These are phyloP conservation scores for Drosophila emarginata DNA, from an alignment of 2,888 invertebrate genomes.

Conservation along the genomic window DNA sequence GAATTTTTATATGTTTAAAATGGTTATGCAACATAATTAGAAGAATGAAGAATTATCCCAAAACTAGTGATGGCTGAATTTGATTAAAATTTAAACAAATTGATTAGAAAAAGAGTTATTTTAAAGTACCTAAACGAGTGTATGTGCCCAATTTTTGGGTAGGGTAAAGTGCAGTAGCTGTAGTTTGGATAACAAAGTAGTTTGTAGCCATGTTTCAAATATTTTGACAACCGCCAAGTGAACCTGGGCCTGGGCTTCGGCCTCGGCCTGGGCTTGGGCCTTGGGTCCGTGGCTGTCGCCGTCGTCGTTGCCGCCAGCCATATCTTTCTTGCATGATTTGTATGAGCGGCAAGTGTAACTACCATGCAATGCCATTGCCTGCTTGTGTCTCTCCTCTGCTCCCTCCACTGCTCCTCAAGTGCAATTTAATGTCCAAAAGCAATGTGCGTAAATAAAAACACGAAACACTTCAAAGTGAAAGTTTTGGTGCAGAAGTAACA, in stretches of 20 bases:
- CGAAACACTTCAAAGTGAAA: conserved; percentile 59
- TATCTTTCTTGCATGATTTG: conserved; percentile 66
- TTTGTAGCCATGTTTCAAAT: conserved; percentile 47
- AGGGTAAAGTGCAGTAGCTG: neutral
- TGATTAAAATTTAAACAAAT: no score
- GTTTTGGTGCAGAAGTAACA: conserved; percentile 49
- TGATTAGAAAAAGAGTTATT: no score
- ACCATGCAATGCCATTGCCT: conserved; percentile 9
- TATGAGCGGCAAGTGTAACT: conserved; percentile 50
- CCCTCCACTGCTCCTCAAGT: conserved; percentile 42
- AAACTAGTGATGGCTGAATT: no score
- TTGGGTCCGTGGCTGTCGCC: neutral
- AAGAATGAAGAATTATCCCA: no score
- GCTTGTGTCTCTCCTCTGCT: neutral
- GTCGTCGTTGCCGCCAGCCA: conserved; percentile 36
- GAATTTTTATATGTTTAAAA: no score
- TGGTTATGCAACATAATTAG: no score
- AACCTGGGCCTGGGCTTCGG: conserved; percentile 2
- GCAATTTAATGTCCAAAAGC: conserved; percentile 69
- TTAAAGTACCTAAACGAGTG: no score
- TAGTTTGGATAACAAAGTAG: neutral
- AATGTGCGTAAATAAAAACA: conserved; percentile 41
- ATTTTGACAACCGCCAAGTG: conserved; percentile 60
- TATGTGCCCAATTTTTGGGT: conserved; percentile 1
- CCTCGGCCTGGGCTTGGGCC: neutral